Percentiles rank a stretch among this genome's conserved stretches.
Conservation (phyloP, 2,888 invertebrate genomes). For the Heterodera filipjevi region DNA sequence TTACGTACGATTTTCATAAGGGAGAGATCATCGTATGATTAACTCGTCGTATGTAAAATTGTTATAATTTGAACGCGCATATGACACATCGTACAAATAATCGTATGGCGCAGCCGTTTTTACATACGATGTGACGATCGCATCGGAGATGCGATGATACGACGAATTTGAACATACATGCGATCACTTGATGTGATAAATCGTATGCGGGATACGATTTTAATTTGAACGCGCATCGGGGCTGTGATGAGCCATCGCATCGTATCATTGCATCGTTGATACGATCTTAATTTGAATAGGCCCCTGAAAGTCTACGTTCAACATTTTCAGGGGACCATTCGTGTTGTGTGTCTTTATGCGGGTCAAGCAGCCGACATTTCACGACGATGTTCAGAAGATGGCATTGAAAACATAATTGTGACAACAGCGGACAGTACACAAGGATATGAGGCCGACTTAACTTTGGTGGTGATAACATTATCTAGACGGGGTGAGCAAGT, state of each 20-base stretch:
- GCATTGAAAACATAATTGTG: background rate
- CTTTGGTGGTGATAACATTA: background rate
- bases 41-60: background rate
- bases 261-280: too few relatives aligned
- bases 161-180: background rate
- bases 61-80: background rate
- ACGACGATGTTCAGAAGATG: background rate
- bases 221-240: too few relatives aligned
- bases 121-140: conserved; percentile 10
- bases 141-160: conserved; percentile 2
- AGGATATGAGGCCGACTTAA: background rate
- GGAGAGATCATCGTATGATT: background rate
- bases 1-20: background rate
- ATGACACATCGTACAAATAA: background rate
- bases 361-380: background rate
- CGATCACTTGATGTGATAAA: too few relatives aligned
- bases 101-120: background rate
- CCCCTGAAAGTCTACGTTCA: background rate
- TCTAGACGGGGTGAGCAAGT: background rate
- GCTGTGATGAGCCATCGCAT: too few relatives aligned
- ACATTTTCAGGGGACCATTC: background rate
- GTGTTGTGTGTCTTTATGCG: background rate
- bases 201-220: too few relatives aligned
- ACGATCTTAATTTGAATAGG: too few relatives aligned
- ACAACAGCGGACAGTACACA: background rate